These are phyloP conservation scores for Nycticebus coucang DNA, from an alignment of 2,113 vertebrate species.

Conservation along the genomic window DNA sequence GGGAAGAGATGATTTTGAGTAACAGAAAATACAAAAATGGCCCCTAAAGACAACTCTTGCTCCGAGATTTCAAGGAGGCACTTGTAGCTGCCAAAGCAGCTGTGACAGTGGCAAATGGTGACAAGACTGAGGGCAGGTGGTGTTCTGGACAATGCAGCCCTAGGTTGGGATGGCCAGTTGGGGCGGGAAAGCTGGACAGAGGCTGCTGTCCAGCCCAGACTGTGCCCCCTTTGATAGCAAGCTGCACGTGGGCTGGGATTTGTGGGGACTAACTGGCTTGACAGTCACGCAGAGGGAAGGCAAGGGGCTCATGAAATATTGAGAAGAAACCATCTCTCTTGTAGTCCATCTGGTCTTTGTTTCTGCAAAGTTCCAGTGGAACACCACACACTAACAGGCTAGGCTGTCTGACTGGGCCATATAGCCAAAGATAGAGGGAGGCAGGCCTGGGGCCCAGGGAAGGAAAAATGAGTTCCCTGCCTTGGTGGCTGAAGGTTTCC, in stretches of 20 bases:
- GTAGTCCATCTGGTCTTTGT: not conserved
- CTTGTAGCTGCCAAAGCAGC: not conserved
- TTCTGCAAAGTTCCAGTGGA: not conserved
- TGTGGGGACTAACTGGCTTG: not conserved
- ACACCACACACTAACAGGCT: not conserved
- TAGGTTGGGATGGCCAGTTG: not conserved
- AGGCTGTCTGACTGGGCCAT: not conserved
- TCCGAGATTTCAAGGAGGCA: not conserved
- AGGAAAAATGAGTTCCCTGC: not conserved
- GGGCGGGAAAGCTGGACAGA: not conserved
- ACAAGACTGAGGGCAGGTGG: accelerated
- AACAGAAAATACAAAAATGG: not conserved
- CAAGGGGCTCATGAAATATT: too few species aligned
- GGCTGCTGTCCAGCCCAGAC: accelerated
- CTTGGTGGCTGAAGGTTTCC: not conserved
- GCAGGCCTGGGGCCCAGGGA: not conserved
- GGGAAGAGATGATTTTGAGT: not conserved
- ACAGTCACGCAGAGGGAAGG: not conserved
- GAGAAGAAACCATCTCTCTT: not conserved
- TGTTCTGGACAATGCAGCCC: not conserved
- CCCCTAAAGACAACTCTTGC: not conserved
- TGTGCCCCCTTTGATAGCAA: too few species aligned
- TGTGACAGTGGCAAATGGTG: not conserved
- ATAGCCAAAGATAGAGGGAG: not conserved
- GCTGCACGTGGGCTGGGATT: not conserved